Evolutionary conservation across 2,113 vertebrate species (phyloP).

Genomic region (Tinamus guttatus): DNA sequence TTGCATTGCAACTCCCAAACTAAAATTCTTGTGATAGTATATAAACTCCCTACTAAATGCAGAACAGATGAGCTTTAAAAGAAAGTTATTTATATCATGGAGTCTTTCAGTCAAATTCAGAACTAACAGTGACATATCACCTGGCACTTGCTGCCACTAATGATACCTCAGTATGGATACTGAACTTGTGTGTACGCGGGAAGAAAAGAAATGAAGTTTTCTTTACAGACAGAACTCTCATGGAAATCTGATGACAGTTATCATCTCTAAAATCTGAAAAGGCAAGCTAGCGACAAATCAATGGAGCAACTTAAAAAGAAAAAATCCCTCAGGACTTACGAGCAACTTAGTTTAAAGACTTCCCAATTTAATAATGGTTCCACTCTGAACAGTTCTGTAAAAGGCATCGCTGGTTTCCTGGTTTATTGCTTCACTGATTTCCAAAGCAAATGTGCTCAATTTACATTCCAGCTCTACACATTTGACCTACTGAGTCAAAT

Average conservation of each 20-base stretch:
- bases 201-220: not conserved
- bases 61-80: conserved; percentile 57
- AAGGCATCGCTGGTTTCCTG: not conserved
- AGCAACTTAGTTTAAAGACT: not conserved
- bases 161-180: not conserved
- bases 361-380: not conserved
- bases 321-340: not conserved
- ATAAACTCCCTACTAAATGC: conserved; percentile 23
- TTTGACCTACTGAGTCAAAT: not conserved
- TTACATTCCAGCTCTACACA: not conserved
- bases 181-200: not conserved
- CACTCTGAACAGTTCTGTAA: not conserved
- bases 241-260: not conserved
- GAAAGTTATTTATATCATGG: not conserved
- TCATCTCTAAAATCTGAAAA: not conserved
- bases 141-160: not conserved
- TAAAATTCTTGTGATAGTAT: not conserved
- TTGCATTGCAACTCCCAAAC: not conserved
- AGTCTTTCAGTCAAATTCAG: conserved; percentile 49
- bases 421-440: not conserved
- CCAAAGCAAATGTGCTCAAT: not conserved
- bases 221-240: not conserved
- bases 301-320: not conserved
- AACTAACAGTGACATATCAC: conserved; percentile 43
- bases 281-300: not conserved